Base-by-base conservation (phyloP, 2,113 vertebrate genomes). In the Suncus etruscus region DNA sequence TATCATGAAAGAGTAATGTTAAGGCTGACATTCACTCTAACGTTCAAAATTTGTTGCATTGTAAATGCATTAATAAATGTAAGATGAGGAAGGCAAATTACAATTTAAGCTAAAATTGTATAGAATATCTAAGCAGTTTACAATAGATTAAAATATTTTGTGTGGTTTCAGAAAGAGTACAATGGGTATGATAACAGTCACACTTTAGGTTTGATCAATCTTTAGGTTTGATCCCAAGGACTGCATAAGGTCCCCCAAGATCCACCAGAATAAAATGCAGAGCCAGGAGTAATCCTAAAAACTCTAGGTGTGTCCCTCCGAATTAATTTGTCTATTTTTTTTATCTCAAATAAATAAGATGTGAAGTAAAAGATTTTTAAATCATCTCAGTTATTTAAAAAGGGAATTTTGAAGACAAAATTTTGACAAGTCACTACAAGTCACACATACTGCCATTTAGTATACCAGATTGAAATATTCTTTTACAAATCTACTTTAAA, bases 31-130 rank as follows among this genome's bases (percentile, higher is more conserved):
- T 24, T 74, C 87, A 11, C 7, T 24, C 1, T 58, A 65, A 65
- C 3, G 3, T 15, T 18, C 29, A 51, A 63, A 89, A 82, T 11
- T 74, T 87, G 0, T 75, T 66, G 9, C 24, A 50, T 61, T 81
- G n/a, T 31, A 77, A 83, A 86, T 72, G 16, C 11, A 75, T 74
- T 70, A 50, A 25, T 8, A 90, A n/a, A 63, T 90, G 66, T 69
- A 92, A 76, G 18, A 15, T 51, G 2, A 65, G 8, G 72, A 69
- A 81, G 16, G 75, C 32, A 47, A 77, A 84, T 31, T 48, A 5
- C 63, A 63, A 73, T 16, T 54, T 45, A 76, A 66, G 29, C 47
- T 83, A 66, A 88, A 50, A 88, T 90, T 86, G 18, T 76, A 65
- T 80, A 73, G 12, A 87, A 45, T 84, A 22, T 3, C 22, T 61